Conservation (phyloP, 1,140 invertebrate species). For the Caenorhabditis latens region DNA sequence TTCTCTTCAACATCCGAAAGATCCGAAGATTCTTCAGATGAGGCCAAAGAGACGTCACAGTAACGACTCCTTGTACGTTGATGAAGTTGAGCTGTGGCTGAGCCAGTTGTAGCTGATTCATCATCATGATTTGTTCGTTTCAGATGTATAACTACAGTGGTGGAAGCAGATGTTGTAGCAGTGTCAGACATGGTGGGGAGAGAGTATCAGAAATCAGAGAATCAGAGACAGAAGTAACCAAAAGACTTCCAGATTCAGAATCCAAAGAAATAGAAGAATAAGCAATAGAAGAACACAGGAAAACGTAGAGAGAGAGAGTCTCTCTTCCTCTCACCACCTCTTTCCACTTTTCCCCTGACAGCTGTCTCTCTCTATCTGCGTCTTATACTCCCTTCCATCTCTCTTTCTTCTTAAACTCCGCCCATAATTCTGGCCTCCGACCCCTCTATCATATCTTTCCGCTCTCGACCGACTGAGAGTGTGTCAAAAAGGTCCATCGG, state of each 20-base stretch:
- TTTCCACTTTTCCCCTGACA: neutral
- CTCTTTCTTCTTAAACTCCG: neutral
- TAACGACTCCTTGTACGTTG: neutral
- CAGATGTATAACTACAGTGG: slow-evolving; percentile 25
- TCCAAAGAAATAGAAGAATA: neutral
- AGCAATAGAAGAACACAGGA: slow-evolving; percentile 22
- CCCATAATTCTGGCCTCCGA: neutral
- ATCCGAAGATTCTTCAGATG: slow-evolving; percentile 45
- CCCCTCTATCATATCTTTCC: slow-evolving; percentile 27
- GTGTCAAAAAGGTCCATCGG: neutral
- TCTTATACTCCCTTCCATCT: neutral
- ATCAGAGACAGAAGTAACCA: neutral
- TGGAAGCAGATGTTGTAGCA: slow-evolving; percentile 23
- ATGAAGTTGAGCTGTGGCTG: slow-evolving; percentile 15
- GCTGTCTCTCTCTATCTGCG: slow-evolving; percentile 25
- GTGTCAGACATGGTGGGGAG: neutral
- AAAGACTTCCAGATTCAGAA: neutral
- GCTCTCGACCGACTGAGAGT: neutral
- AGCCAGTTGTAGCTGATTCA: neutral
- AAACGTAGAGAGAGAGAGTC: neutral
- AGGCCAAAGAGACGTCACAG: slow-evolving; percentile 26
- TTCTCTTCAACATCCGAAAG: slow-evolving; percentile 49
- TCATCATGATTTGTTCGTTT: neutral
- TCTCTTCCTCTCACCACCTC: neutral
- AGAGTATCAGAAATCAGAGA: neutral